phyloP scores from a whole-genome alignment of 2,113 vertebrate genomes.

The Zeus faber region DNA sequence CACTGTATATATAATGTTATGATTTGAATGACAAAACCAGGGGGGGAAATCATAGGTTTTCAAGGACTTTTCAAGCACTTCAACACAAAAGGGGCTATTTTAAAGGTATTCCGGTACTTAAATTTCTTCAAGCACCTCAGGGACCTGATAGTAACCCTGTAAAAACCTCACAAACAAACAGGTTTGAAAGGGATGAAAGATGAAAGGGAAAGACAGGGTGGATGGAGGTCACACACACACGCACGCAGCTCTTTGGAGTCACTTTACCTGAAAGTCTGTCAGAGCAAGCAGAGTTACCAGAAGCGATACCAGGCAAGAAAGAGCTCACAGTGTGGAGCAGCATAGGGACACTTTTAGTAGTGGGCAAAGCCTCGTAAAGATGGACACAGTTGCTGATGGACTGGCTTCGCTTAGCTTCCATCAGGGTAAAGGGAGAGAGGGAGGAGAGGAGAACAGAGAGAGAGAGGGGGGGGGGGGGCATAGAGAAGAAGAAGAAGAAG shows the following conservation, averaged over 20 bases:
- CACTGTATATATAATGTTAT: no score
- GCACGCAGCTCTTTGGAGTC: constrained; percentile 49
- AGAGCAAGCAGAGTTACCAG: constrained; percentile 91
- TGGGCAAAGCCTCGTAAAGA: constrained; percentile 94
- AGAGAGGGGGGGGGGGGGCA: constrained; percentile 28
- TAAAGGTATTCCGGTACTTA: no score
- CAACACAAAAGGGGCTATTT: no score
- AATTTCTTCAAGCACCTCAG: no score
- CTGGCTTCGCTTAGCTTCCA: constrained; percentile 98
- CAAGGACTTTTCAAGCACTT: no score
- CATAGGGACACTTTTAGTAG: constrained; percentile 97
- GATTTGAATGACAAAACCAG: no score
- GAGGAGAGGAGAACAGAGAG: constrained; percentile 30
- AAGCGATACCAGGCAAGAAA: constrained; percentile 98
- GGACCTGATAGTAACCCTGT: no score
- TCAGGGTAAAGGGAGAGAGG: constrained; percentile 25
- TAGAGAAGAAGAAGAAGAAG: not conserved
- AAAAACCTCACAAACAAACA: no score
- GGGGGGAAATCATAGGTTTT: no score
- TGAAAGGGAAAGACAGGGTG: constrained; percentile 19
- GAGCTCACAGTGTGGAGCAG: constrained; percentile 98
- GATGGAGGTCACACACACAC: constrained; percentile 37
- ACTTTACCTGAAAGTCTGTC: constrained; percentile 96
- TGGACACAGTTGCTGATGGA: constrained; percentile 99
- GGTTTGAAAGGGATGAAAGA: no score